Evolutionary conservation across 2,888 invertebrate species (phyloP).

Genomic region (Phortica okadai): DNA sequence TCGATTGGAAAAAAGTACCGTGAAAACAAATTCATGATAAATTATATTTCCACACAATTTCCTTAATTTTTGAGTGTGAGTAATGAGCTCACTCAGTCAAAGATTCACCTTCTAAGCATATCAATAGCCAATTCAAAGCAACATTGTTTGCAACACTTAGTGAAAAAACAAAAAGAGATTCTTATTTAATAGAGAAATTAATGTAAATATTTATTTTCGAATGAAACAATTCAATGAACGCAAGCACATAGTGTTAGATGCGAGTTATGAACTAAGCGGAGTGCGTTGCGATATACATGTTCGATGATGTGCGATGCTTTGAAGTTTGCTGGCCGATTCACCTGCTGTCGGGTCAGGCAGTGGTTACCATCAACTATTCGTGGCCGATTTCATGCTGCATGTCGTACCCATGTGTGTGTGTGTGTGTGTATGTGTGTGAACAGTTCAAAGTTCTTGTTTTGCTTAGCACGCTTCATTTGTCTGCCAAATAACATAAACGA

Average conservation of each 20-base stretch:
- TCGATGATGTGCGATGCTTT: too few relatives aligned
- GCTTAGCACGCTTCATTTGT: conserved; percentile 33
- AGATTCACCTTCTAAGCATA: background rate
- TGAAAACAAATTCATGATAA: conserved; percentile 12
- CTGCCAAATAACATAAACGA: conserved; percentile 41
- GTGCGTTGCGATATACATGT: background rate
- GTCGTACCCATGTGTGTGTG: conserved; percentile 2
- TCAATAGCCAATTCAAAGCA: conserved; percentile 3
- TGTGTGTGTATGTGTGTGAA: conserved; percentile 14
- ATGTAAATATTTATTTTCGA: conserved; percentile 28
- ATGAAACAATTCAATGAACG: background rate
- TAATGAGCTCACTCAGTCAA: conserved; percentile 33
- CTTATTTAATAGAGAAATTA: conserved; percentile 11
- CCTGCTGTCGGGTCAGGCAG: too few relatives aligned
- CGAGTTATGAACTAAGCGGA: conserved; percentile 43
- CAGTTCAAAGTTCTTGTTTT: conserved; percentile 62
- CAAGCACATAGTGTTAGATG: too few relatives aligned
- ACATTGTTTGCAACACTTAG: background rate
- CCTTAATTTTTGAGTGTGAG: conserved; percentile 30
- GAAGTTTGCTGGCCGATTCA: too few relatives aligned
- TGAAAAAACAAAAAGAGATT: background rate
- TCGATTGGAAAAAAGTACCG: too few relatives aligned
- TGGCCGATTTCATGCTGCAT: background rate
- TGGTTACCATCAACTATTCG: too few relatives aligned
- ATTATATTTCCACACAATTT: conserved; percentile 43